phyloP scores from a whole-genome alignment of 2,888 invertebrate genomes.

The Limnephilus rhombicus region DNA sequence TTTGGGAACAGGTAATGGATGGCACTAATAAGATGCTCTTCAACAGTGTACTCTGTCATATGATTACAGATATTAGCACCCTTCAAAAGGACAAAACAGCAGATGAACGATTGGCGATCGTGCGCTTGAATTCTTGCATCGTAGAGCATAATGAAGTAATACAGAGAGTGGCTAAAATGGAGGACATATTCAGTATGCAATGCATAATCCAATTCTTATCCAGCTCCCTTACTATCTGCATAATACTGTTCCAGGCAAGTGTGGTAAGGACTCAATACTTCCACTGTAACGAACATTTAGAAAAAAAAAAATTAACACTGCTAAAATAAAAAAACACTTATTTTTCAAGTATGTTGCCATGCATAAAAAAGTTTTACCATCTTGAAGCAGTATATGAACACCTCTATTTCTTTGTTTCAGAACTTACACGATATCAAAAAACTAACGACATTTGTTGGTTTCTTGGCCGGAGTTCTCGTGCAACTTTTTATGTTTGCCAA shows the following conservation, averaged over 20 bases:
- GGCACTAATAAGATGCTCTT: too few relatives aligned
- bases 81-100: background rate
- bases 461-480: background rate
- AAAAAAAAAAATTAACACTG: background rate
- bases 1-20: too few relatives aligned
- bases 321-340: background rate
- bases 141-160: slow-evolving; percentile 55
- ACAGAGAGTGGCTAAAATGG: slow-evolving; percentile 46
- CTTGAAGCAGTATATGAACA: background rate
- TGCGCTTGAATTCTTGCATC: slow-evolving; percentile 49
- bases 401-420: slow-evolving; percentile 2
- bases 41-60: background rate
- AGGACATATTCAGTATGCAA: slow-evolving; percentile 51
- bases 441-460: slow-evolving; percentile 17
- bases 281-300: background rate
- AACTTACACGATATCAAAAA: slow-evolving; percentile 25
- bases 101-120: slow-evolving; percentile 15
- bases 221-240: slow-evolving; percentile 56
- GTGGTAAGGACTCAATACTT: slow-evolving; percentile 22
- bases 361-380: background rate
- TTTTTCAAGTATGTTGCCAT: background rate
- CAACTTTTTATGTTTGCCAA: slow-evolving; percentile 44
- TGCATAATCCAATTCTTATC: slow-evolving; percentile 54
- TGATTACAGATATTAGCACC: slow-evolving; percentile 1
- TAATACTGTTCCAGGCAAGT: slow-evolving; percentile 51